phyloP scores from a whole-genome alignment of 2,888 invertebrate genomes.

The Diaperis boleti region DNA sequence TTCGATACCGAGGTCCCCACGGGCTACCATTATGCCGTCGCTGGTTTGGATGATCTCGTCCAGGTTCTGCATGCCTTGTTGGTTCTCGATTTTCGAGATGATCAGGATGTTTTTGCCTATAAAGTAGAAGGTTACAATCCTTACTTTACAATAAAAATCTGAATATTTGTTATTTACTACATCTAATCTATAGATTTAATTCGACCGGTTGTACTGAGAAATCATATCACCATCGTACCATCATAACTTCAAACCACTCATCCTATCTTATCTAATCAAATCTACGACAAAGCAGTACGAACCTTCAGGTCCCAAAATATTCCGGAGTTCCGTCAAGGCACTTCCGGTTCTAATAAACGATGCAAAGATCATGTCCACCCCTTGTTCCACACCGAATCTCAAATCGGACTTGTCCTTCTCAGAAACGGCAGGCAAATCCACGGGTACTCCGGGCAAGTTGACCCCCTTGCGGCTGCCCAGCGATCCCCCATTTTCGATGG shows the following conservation, averaged over 20 bases:
- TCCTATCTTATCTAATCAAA: too few species aligned
- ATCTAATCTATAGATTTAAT: too few species aligned
- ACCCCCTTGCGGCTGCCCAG: constrained; percentile 97
- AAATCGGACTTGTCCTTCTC: constrained; percentile 96
- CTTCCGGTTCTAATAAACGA: constrained; percentile 95
- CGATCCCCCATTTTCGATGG: constrained; percentile 94
- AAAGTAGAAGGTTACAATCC: neutral
- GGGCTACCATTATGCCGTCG: constrained; percentile 98
- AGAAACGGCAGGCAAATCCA: constrained; percentile 97
- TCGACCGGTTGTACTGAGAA: too few species aligned
- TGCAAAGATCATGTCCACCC: constrained; percentile 97
- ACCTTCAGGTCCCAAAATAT: constrained; percentile 82
- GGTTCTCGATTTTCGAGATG: constrained; percentile 99
- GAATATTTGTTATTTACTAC: too few species aligned
- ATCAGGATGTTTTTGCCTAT: constrained; percentile 90
- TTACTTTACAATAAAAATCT: too few species aligned
- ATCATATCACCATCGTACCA: too few species aligned
- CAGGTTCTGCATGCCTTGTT: constrained; percentile 92
- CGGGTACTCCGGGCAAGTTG: constrained; percentile 94
- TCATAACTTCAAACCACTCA: neutral
- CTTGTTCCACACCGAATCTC: constrained; percentile 91
- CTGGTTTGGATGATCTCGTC: constrained; percentile 93
- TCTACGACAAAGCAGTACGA: too few species aligned
- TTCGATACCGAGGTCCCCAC: constrained; percentile 94
- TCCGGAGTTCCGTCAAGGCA: constrained; percentile 89